phyloP scores from a whole-genome alignment of 2,797 vertebrate genomes.

The Threskiornis aethiopicus region DNA sequence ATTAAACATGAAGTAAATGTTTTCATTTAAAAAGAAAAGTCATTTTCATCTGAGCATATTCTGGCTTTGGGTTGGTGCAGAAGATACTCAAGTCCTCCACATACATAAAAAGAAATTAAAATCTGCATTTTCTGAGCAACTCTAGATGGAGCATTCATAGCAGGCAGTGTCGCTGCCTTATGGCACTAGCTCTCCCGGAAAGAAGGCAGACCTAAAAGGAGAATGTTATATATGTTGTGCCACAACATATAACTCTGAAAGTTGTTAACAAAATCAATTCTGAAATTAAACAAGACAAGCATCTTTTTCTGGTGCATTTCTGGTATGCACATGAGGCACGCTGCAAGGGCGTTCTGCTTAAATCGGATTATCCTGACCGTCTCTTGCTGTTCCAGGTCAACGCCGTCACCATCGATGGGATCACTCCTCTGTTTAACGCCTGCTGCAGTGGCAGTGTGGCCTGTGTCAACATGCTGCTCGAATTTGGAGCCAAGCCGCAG shows the following conservation, averaged over 20 bases:
- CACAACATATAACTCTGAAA: not conserved
- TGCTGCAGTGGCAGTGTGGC: conserved; percentile 86
- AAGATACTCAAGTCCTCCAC: not conserved
- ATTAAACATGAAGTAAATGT: not conserved
- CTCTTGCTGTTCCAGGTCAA: conserved; percentile 76
- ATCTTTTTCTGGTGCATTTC: not conserved
- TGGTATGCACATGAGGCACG: not conserved
- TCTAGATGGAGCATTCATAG: not conserved
- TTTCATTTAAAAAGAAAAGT: not conserved
- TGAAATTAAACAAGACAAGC: not conserved
- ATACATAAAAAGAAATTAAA: not conserved
- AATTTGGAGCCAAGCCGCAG: conserved; percentile 75
- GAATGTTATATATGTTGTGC: not conserved
- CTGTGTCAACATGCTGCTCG: conserved; percentile 83
- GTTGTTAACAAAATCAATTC: not conserved
- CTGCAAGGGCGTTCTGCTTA: not conserved
- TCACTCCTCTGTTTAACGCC: conserved; percentile 87
- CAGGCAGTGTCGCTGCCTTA: not conserved
- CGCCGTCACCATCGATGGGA: conserved; percentile 80
- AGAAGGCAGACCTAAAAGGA: not conserved
- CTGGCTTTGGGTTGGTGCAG: not conserved
- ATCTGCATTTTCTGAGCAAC: not conserved
- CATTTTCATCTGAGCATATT: not conserved
- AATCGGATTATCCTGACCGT: accelerated
- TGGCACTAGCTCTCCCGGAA: not conserved